A percentile compares a stretch with the other conserved stretches of the same genome.
phyloP scores from a whole-genome alignment of 2,113 vertebrate genomes.

The Ploceus nigricollis region DNA sequence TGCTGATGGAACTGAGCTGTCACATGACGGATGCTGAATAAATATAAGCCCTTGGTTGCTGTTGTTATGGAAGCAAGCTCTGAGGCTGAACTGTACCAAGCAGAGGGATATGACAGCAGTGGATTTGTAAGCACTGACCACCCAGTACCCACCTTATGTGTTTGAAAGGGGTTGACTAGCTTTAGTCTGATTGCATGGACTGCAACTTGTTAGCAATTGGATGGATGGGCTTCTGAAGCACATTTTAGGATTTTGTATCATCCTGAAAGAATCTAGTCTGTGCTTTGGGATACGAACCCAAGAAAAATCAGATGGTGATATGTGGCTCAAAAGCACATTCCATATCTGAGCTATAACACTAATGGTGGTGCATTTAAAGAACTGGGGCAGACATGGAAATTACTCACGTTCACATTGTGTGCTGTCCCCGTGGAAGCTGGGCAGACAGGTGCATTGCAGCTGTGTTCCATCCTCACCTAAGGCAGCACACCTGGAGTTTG shows the following conservation, averaged over 20 bases:
- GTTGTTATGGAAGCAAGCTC: not conserved
- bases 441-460: conserved; percentile 82
- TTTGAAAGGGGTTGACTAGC: not conserved
- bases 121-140: not conserved
- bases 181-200: not conserved
- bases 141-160: no score
- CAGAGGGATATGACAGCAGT: not conserved
- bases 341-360: not conserved
- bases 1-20: not conserved
- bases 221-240: not conserved
- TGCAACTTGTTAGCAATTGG: not conserved
- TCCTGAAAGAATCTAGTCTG: not conserved
- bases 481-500: conserved; percentile 79
- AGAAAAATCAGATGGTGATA: not conserved
- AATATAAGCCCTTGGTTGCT: not conserved
- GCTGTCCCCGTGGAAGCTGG: conserved; percentile 67
- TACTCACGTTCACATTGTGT: conserved; percentile 82
- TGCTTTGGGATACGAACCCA: not conserved
- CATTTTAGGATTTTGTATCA: not conserved
- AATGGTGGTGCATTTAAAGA: not conserved
- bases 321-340: not conserved
- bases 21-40: not conserved
- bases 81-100: not conserved
- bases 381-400: rapidly evolving
- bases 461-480: conserved; percentile 39